Base-by-base conservation (phyloP, 2,888 invertebrate genomes). In the Mongoloraphidia duomilia region DNA sequence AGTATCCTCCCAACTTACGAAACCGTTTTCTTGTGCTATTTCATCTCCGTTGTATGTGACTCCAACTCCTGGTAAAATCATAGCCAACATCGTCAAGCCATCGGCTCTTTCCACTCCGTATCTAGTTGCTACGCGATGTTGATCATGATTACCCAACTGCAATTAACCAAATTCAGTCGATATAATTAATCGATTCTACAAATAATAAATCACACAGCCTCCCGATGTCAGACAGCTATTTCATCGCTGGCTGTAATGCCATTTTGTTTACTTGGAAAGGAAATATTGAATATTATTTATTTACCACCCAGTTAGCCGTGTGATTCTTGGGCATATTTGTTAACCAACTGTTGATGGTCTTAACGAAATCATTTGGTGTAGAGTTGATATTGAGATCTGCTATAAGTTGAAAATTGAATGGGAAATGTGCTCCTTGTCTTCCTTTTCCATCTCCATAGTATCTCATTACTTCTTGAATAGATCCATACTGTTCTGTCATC, bases 1-100 rank as follows among this genome's bases (percentile, higher is more conserved):
- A 0, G 80, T 82, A 49, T 72, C 63, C 34, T 66, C 63, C 58
- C 63, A 74, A 0, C 70, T 68, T 11, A 78, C 74, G 39, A 68
- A 66, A 42, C 70, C 68, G 59, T 84, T 76, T 53, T 70, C 62
- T 79, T 84, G 80, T 1, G 81, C 87, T 43, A 88, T 75, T 68
- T 89, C 87, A 59, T 89, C 87, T 5, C 87, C 89, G 71, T 93
- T 87, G 62, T 94, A 94, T 1, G 88, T 84, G 9, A 92, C 79
- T 14, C 83, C 80, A 8, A 89, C 77, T 40, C 94, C 94, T 2
- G 91, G 92, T 47, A 95, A 69, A 13, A 91, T 72, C 61, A 89
- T 71, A 14, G 81, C 70, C 47, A 95, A 63, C 83, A 92, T 88
- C 61, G 88, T 86, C 60, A 91, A 75, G n/a, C 82, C 84, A 65